These are phyloP conservation scores for Barypeithes pellucidus DNA, from an alignment of 2,888 invertebrate species.

Conservation along the genomic window DNA sequence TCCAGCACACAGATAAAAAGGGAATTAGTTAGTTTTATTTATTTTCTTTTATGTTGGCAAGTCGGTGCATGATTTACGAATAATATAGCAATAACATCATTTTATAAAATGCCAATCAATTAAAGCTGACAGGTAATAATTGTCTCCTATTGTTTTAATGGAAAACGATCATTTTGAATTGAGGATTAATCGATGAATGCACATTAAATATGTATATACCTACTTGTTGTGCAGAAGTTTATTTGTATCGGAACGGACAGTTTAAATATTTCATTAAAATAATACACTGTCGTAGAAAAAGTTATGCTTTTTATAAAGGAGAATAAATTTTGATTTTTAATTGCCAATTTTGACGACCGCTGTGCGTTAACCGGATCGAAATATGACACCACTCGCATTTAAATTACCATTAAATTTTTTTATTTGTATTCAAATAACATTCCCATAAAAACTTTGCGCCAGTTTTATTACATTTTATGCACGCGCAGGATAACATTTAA, in stretches of 20 bases:
- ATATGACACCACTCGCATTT: neutral
- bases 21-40: no score
- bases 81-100: neutral
- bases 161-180: neutral
- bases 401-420: slow-evolving; percentile 4
- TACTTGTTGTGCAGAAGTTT: no score
- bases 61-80: neutral
- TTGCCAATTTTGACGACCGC: neutral
- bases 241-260: no score
- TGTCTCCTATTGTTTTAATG: neutral
- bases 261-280: no score
- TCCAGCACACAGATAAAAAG: no score
- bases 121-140: neutral
- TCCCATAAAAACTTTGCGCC: slow-evolving; percentile 13
- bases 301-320: no score
- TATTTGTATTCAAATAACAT: slow-evolving; percentile 20
- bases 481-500: no score
- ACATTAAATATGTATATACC: neutral
- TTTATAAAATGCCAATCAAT: neutral
- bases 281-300: no score
- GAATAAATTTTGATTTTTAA: neutral
- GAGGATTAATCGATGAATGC: neutral
- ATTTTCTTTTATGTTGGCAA: neutral
- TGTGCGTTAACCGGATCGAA: neutral
- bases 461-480: slow-evolving; percentile 5